Base-by-base conservation (phyloP, 1,140 invertebrate genomes). In the Stenopsyche tienmushanensis region DNA sequence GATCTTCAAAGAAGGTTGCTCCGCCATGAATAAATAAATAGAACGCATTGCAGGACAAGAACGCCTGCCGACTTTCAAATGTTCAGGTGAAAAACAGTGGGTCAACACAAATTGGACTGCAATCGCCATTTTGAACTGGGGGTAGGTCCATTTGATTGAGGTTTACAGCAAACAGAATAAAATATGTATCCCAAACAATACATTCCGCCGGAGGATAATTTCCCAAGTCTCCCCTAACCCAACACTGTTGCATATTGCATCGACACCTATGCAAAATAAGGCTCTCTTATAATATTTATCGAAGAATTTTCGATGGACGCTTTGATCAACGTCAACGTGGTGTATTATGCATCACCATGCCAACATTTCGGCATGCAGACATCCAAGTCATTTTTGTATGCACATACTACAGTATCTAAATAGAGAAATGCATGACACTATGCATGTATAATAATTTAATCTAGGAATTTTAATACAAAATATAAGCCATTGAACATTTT, bases 71-170 rank as follows among this genome's bases (percentile, higher is more conserved):
- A 17, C n/a, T n/a, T n/a, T n/a, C n/a, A 3, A 23, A 23, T 8
- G 18, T 15, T 5, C 25, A 25, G 25, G 9, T 55, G 26, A 39
- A 55, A 34, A 55, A 55, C n/a, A 17, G 53, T 5, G 53, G 54
- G 54, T 57, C 54, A 57, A 42, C 54, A 20, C 54, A 42, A 57
- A 57, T 57, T 42, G 54, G 39, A 23, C 54, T 57, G 54, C 54
- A 57, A 57, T 57, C 26, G 54, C 9, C 3, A 17, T 17, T n/a
- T n/a, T n/a, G n/a, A n/a, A n/a, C n/a, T n/a, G 47, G 47, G 8
- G 8, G 8, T 25, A 21, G 3, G 7, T 7, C 54, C 34, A 42
- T 57, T 39, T 13, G 54, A 42, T 53, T 53, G 50, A 53, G 50
- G 50, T 53, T 29, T 29, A 53, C 21, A 23, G 21, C 39, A 21